Evolutionary conservation across 2,113 vertebrate genomes (phyloP).

Genomic region (Canis aureus): DNA sequence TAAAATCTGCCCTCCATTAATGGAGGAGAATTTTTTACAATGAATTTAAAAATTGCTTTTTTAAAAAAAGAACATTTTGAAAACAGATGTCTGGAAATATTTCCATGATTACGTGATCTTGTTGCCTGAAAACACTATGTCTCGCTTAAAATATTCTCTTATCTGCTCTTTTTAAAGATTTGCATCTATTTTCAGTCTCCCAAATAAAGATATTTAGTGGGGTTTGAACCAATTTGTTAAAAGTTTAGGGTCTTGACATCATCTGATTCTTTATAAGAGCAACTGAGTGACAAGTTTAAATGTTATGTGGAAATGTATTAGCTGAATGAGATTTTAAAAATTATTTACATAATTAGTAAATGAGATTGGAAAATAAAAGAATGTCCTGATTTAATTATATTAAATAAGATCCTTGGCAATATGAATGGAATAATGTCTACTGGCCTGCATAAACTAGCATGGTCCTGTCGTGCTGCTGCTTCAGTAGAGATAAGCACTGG

Average conservation of each 20-base stretch:
- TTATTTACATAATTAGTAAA: slow-evolving; percentile 30
- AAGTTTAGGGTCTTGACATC: not conserved
- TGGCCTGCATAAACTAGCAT: not conserved
- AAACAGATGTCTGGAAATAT: slow-evolving; percentile 62
- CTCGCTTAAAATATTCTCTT: slow-evolving; percentile 59
- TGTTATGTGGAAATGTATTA: slow-evolving; percentile 13
- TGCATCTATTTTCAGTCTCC: slow-evolving; percentile 60
- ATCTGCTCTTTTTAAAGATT: slow-evolving; percentile 49
- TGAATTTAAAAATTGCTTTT: not conserved
- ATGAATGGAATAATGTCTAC: not conserved
- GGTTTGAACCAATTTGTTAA: not conserved
- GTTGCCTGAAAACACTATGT: slow-evolving; percentile 59
- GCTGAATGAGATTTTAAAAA: not conserved
- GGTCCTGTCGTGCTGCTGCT: not conserved
- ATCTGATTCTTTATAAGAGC: slow-evolving; percentile 27
- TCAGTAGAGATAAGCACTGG: not conserved
- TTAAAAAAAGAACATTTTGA: slow-evolving; percentile 48
- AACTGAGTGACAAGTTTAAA: slow-evolving; percentile 31
- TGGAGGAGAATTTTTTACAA: not conserved
- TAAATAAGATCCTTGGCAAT: not conserved
- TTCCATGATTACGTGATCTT: slow-evolving; percentile 42
- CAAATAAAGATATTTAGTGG: slow-evolving; percentile 38
- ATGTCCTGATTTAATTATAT: not conserved
- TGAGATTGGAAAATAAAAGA: slow-evolving; percentile 10
- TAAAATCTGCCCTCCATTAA: not conserved